phyloP scores from a whole-genome alignment of 2,113 vertebrate genomes.

The Nestor notabilis region DNA sequence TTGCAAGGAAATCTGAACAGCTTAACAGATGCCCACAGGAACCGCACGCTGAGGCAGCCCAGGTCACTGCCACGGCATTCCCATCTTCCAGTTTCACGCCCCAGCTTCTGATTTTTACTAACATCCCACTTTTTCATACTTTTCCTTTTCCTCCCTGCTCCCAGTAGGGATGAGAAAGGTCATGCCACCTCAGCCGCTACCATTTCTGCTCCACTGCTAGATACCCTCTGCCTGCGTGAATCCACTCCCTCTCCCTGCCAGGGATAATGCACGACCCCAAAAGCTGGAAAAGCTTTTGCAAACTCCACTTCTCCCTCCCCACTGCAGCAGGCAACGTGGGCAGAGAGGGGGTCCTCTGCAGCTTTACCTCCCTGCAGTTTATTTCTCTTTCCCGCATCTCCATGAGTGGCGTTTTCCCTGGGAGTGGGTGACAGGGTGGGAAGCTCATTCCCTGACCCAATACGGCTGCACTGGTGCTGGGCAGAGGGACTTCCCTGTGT shows the following conservation, averaged over 20 bases:
- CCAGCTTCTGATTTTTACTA: background rate
- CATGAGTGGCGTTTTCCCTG: accelerated
- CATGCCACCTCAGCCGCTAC: background rate
- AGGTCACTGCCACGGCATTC: accelerated
- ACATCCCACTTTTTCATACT: background rate
- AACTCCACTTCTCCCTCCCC: background rate
- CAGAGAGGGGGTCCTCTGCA: background rate
- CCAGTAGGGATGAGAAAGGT: background rate
- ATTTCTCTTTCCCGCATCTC: background rate
- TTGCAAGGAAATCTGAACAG: background rate
- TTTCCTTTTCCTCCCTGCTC: background rate
- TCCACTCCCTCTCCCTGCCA: background rate
- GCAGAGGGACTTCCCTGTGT: background rate
- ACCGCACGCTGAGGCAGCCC: background rate
- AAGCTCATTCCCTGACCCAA: background rate
- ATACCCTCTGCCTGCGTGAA: accelerated
- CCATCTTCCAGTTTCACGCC: too few species aligned
- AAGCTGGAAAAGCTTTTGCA: background rate
- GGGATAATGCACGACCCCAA: background rate
- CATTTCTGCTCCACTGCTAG: background rate
- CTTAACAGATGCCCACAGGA: background rate
- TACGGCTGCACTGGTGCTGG: background rate
- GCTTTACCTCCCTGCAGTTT: accelerated
- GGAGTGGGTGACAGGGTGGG: accelerated
- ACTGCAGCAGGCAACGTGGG: accelerated